These are phyloP conservation scores for Copsychus sechellarum DNA, from an alignment of 2,113 vertebrate genomes.

Conservation along the genomic window DNA sequence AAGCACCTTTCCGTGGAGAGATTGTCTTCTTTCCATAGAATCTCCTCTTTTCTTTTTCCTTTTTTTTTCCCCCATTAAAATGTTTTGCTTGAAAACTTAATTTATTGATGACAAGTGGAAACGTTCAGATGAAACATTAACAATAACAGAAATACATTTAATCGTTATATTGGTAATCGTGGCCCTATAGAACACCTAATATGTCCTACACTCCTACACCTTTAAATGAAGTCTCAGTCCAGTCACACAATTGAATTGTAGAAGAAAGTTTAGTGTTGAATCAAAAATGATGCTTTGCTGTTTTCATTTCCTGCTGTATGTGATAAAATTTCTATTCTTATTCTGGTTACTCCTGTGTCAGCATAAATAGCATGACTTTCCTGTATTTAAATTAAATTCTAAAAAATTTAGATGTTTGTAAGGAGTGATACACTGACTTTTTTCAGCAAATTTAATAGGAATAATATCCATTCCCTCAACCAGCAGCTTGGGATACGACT, in stretches of 20 bases:
- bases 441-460: background rate
- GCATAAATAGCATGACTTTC: background rate
- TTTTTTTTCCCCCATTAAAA: fast-evolving
- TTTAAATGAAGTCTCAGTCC: background rate
- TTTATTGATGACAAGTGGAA: background rate
- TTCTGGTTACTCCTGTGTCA: background rate
- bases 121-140: background rate
- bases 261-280: background rate
- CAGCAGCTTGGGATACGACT: background rate
- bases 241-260: background rate
- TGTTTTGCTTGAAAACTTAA: background rate
- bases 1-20: background rate
- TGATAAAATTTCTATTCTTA: background rate
- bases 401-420: background rate
- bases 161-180: background rate
- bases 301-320: background rate
- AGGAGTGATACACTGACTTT: background rate
- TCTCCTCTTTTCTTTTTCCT: background rate
- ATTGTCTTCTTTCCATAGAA: background rate
- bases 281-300: background rate
- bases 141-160: background rate
- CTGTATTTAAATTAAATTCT: background rate
- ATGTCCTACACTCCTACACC: background rate
- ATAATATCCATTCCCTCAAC: background rate
- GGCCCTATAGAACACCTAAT: background rate